Base-by-base conservation (phyloP, 1,140 invertebrate genomes). In the Pseudomyrmex pallidus region DNA sequence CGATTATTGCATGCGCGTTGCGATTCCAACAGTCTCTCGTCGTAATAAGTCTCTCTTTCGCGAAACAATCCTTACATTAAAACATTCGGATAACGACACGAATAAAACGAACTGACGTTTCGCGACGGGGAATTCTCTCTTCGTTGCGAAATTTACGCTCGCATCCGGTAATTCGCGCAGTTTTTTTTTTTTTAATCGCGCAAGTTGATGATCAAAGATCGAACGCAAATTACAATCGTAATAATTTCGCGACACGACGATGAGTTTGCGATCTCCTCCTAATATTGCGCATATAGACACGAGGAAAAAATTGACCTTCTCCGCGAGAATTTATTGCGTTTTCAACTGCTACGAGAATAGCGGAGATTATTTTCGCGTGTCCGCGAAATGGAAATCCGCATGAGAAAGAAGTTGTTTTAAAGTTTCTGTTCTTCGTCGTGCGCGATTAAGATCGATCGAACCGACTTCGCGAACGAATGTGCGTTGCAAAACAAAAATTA, bases 1-100 rank as follows among this genome's bases (percentile, higher is more conserved):
- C 44, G 56, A 83, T 59, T 59, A 52, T 44, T 74, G 68, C 68
- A 62, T 57, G 20, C 78, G 46, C 78, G 78, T 63, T 74, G 70
- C 78, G 50, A 63, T 48, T 54, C 22, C 48, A 62, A 82, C 78
- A 44, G 25, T 35, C 5, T 35, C 35, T 82, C 56, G 68, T 82
- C 56, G 68, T 62, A 82, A 64, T 74, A 57, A 17, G 35, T 35
- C 35, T 35, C 35, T 74, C 59, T 78, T 70, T 54, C 17, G 70
- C 25, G 35, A 54, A 82, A 82, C 67, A 54, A 80, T 59, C 12
- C 46, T 35, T 7, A 54, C 66, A 50, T 80, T 80, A 72, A 80
- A 80, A 70, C 54, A 20, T 7, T 17, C 44, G 66, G 46, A 72
- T 59, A 80, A 72, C 66, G 13, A 80, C 44, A 54, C 25, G 4